phyloP scores from a whole-genome alignment of 2,113 vertebrate genomes.

The Oreochromis aureus region DNA sequence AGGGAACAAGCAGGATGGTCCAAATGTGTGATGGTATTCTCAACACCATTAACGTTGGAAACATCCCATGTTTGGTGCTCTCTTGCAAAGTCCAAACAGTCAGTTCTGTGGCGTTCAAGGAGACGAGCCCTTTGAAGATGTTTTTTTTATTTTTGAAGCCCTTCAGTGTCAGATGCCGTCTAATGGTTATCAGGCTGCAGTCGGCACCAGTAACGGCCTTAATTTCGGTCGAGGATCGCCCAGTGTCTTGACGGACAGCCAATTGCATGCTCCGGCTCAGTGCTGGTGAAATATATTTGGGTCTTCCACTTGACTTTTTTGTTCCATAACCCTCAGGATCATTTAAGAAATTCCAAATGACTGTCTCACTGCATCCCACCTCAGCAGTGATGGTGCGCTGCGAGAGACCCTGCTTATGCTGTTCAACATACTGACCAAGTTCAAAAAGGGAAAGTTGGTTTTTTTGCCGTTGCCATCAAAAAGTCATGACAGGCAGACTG shows the following conservation, averaged over 20 bases:
- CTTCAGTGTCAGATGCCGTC: accelerated
- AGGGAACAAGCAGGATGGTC: not conserved
- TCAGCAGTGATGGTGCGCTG: not conserved
- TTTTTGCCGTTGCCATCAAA: not conserved
- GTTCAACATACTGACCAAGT: not conserved
- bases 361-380: not conserved
- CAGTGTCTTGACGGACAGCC: not conserved
- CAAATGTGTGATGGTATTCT: not conserved
- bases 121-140: not conserved
- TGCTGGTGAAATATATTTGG: not conserved
- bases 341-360: not conserved
- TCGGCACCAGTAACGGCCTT: not conserved
- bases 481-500: not conserved
- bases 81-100: not conserved
- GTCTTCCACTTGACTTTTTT: not conserved
- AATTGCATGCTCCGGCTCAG: accelerated
- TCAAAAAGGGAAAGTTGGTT: not conserved
- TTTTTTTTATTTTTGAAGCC: not conserved
- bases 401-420: accelerated
- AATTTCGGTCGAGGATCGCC: not conserved
- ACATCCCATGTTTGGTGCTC: not conserved
- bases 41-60: accelerated
- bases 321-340: not conserved
- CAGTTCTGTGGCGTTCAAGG: not conserved
- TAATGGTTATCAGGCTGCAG: not conserved